Conservation (phyloP, 2,797 vertebrate genomes). For the Synaphobranchus kaupii region DNA sequence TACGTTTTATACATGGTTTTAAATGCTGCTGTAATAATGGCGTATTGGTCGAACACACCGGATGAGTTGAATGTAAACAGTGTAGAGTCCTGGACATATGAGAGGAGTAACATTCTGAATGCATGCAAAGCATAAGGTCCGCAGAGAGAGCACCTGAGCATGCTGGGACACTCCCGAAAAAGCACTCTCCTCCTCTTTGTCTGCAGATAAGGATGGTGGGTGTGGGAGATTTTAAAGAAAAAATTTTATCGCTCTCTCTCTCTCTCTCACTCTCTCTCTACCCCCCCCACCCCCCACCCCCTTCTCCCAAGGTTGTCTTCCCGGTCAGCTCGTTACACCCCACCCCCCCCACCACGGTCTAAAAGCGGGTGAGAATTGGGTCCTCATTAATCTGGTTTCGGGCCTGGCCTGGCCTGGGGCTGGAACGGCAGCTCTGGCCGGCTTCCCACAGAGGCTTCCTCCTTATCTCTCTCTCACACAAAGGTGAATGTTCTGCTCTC, state of each 20-base stretch:
- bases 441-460: slow-evolving; percentile 45
- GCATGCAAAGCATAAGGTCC: not conserved
- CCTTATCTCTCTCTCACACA: slow-evolving; percentile 57
- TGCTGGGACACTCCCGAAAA: not conserved
- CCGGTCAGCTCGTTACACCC: not conserved
- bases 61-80: too few species aligned
- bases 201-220: slow-evolving; percentile 13
- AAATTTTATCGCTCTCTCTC: not conserved
- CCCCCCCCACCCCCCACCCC: too few species aligned
- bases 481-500: slow-evolving; percentile 66
- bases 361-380: slow-evolving; percentile 44
- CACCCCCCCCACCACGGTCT: slow-evolving; percentile 28
- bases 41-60: too few species aligned
- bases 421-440: slow-evolving; percentile 33
- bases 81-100: too few species aligned
- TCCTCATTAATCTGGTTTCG: slow-evolving; percentile 63
- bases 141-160: too few species aligned
- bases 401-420: slow-evolving; percentile 61
- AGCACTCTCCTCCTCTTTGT: slow-evolving; percentile 9
- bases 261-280: not conserved
- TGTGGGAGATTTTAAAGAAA: not conserved
- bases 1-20: too few species aligned
- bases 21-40: too few species aligned
- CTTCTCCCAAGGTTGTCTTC: slow-evolving; percentile 51
- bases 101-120: too few species aligned